Conservation (phyloP, 2,797 vertebrate genomes). For the Schizopygopsis pylzovi region DNA sequence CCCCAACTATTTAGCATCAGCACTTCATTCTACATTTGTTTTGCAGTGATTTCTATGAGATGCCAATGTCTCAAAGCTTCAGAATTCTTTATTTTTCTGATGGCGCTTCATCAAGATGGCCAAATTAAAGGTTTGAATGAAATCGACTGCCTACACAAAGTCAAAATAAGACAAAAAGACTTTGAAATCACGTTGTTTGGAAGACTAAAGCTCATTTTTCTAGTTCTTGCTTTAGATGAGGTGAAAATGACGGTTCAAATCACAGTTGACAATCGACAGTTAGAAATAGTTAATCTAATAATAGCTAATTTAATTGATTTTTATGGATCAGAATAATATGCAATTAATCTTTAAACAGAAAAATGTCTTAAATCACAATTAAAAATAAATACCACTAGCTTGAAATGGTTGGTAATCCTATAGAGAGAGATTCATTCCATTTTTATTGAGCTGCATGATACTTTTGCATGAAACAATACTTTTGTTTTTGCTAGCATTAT, state of each 20-base stretch:
- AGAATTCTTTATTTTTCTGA: slow-evolving; percentile 12
- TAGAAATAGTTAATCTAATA: neutral
- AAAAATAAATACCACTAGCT: neutral
- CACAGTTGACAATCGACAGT: neutral
- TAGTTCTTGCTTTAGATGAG: neutral
- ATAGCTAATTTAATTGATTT: no score
- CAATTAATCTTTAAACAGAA: neutral
- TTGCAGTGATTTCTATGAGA: slow-evolving; percentile 43
- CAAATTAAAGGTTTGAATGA: neutral
- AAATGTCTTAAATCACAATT: neutral
- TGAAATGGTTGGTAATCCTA: neutral
- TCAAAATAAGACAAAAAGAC: neutral
- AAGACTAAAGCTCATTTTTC: neutral
- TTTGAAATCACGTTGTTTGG: neutral
- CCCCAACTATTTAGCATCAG: slow-evolving; percentile 59
- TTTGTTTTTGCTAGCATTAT: no score
- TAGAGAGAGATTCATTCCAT: neutral
- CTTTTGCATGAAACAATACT: no score
- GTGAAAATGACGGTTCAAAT: neutral
- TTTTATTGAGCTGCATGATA: no score
- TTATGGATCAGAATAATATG: no score
- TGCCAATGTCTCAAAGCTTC: slow-evolving; percentile 41
- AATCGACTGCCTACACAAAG: neutral
- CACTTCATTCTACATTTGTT: slow-evolving; percentile 53
- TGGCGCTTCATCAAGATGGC: neutral